Percentiles rank a stretch among this genome's conserved stretches.
Evolutionary conservation across 2,888 invertebrate genomes (phyloP).

Genomic region (Halocaridina rubra): DNA sequence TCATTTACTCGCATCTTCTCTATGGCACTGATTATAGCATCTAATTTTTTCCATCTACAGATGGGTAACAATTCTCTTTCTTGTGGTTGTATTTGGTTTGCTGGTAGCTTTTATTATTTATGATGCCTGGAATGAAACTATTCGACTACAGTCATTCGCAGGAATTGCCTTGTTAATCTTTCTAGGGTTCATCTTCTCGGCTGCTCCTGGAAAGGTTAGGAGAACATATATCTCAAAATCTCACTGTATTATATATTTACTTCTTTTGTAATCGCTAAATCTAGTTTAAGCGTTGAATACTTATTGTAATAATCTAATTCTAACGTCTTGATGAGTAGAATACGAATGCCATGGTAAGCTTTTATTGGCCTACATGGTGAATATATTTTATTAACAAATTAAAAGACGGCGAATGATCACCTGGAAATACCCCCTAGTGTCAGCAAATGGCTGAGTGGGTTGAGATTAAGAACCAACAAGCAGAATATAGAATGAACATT

Average conservation of each 20-base stretch:
- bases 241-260: not conserved
- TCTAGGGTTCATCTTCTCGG: conserved; percentile 76
- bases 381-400: not conserved
- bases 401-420: not conserved
- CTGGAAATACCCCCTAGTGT: too few species aligned
- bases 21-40: not conserved
- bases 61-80: conserved; percentile 1
- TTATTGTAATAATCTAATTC: not conserved
- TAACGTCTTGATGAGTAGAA: not conserved
- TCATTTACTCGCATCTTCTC: too few species aligned
- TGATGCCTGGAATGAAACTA: conserved; percentile 74
- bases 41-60: not conserved
- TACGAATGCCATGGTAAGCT: not conserved
- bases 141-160: conserved; percentile 77
- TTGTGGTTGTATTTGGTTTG: conserved; percentile 69
- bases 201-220: conserved; percentile 72
- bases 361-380: not conserved
- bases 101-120: conserved; percentile 75
- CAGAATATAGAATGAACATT: too few species aligned
- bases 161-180: conserved; percentile 77
- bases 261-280: too few species aligned
- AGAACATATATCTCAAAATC: not conserved
- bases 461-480: too few species aligned
- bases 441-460: too few species aligned
- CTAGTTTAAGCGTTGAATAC: too few species aligned